Percentiles rank a stretch among this genome's conserved stretches.
These are phyloP conservation scores for Conomelus anceps DNA, from an alignment of 2,888 invertebrate species.

Conservation along the genomic window DNA sequence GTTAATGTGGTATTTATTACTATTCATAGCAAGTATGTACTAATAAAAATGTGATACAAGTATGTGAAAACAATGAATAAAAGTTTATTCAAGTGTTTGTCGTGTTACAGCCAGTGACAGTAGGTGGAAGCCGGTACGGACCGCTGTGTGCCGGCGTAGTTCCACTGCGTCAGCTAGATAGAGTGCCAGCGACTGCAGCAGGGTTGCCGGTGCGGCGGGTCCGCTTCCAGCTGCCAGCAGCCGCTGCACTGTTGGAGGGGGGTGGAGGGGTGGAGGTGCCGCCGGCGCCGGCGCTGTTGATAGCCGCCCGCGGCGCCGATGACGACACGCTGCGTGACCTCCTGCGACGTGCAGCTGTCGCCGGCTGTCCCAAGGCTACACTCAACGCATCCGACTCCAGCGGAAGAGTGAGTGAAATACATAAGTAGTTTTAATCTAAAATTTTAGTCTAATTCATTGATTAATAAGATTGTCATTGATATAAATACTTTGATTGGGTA, in stretches of 20 bases:
- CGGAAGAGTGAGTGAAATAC: conserved; percentile 10
- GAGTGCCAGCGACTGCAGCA: background rate
- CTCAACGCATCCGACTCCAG: conserved; percentile 16
- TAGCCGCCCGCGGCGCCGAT: conserved; percentile 13
- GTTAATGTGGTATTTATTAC: too few relatives aligned
- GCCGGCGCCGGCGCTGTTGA: conserved; percentile 6
- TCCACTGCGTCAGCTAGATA: background rate
- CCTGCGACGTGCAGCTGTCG: background rate
- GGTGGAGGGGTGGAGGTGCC: background rate
- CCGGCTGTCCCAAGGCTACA: background rate
- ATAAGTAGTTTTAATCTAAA: too few relatives aligned
- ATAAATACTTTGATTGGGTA: too few relatives aligned
- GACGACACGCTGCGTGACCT: conserved; percentile 7
- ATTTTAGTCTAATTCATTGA: too few relatives aligned
- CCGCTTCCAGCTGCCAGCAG: background rate
- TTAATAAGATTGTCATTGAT: too few relatives aligned
- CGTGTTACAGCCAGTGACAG: background rate
- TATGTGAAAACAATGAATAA: background rate
- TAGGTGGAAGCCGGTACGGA: background rate
- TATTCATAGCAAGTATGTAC: too few relatives aligned
- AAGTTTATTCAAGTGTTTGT: too few relatives aligned
- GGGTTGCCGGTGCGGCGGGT: background rate
- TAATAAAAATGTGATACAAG: too few relatives aligned
- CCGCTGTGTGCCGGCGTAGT: background rate
- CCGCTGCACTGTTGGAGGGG: background rate